Evolutionary conservation across 2,113 vertebrate genomes (phyloP).

Genomic region (Chlorodrepanis virens): DNA sequence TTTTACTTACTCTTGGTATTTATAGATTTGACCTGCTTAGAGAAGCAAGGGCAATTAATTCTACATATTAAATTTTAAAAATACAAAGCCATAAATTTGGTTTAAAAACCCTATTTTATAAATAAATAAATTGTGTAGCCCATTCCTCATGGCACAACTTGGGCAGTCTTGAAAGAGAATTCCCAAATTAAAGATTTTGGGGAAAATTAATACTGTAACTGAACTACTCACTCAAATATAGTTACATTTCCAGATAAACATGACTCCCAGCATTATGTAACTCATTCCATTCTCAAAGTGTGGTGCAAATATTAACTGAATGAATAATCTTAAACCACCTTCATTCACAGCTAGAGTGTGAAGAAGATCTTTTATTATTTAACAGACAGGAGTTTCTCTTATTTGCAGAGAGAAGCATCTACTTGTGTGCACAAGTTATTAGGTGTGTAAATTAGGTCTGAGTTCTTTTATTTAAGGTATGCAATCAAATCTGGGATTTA

Average conservation of each 20-base stretch:
- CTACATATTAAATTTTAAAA: not conserved
- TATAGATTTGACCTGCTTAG: not conserved
- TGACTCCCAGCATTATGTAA: not conserved
- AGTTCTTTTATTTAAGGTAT: not conserved
- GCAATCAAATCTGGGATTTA: not conserved
- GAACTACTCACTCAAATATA: conserved; percentile 26
- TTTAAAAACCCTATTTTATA: not conserved
- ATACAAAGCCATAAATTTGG: not conserved
- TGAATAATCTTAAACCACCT: not conserved
- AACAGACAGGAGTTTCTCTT: not conserved
- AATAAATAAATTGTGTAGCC: not conserved
- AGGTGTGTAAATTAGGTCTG: not conserved
- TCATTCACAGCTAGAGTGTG: not conserved
- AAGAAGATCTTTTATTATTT: not conserved
- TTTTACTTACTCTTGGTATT: not conserved
- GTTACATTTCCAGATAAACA: not conserved
- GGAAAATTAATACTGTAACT: not conserved
- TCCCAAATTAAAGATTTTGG: not conserved
- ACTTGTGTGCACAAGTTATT: not conserved
- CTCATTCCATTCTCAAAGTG: not conserved
- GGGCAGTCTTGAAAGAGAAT: not conserved
- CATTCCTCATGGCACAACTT: not conserved
- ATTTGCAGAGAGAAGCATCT: not conserved
- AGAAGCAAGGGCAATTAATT: conserved; percentile 12
- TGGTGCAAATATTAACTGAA: not conserved